These are phyloP conservation scores for Lithodes maja DNA, from an alignment of 2,888 invertebrate species.

Conservation along the genomic window DNA sequence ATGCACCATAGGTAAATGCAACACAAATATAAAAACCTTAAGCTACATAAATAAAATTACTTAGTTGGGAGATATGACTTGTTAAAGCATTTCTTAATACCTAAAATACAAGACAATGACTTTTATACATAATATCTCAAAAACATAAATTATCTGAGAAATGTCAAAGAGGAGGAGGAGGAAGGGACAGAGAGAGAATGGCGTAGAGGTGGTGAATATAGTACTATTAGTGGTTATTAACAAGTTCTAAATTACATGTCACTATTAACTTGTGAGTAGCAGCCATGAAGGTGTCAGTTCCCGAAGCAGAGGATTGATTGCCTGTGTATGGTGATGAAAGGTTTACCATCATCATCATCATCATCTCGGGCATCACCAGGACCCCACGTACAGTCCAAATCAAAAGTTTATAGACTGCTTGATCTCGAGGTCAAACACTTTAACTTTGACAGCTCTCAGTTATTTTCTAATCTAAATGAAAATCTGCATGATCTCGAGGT, in stretches of 20 bases:
- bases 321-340: constrained; percentile 31
- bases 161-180: constrained; percentile 28
- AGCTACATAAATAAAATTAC: constrained; percentile 65
- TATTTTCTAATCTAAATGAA: too few relatives aligned
- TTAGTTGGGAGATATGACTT: constrained; percentile 59
- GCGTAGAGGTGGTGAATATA: constrained; percentile 60
- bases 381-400: too few relatives aligned
- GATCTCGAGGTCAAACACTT: too few relatives aligned
- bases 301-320: constrained; percentile 39
- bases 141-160: constrained; percentile 51
- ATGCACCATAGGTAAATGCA: constrained; percentile 62
- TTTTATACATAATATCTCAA: constrained; percentile 62
- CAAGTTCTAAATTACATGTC: constrained; percentile 63
- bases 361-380: constrained; percentile 31
- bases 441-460: too few relatives aligned
- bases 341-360: neutral
- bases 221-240: constrained; percentile 67
- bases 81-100: constrained; percentile 51
- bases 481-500: too few relatives aligned
- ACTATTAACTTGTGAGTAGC: constrained; percentile 60
- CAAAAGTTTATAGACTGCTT: too few relatives aligned
- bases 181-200: constrained; percentile 35
- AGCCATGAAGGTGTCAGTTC: constrained; percentile 54
- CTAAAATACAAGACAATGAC: constrained; percentile 63
- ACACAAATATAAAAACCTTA: constrained; percentile 64